These are phyloP conservation scores for Rattus norvegicus DNA, from an alignment of 2,113 vertebrate species.

Conservation along the genomic window DNA sequence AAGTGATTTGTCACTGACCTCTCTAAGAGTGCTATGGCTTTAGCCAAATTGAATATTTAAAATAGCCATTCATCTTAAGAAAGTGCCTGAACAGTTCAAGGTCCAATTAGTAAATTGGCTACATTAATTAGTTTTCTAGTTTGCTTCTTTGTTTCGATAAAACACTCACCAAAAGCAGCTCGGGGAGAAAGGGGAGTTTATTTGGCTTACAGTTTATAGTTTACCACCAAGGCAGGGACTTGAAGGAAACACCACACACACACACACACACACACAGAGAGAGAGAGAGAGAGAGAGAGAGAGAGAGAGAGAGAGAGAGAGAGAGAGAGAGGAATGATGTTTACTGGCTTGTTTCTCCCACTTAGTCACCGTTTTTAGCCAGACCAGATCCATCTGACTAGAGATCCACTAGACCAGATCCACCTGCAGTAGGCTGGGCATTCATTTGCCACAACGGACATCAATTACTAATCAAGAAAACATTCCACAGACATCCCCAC, in stretches of 20 bases:
- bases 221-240: background rate
- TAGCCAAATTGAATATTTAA: conserved; percentile 50
- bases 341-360: background rate
- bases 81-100: conserved; percentile 57
- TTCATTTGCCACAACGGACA: background rate
- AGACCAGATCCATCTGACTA: background rate
- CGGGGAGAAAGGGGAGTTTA: background rate
- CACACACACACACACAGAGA: too few species aligned
- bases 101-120: conserved; percentile 76
- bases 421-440: background rate
- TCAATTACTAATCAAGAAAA: background rate
- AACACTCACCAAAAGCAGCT: background rate
- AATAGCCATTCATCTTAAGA: conserved; percentile 71
- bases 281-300: too few species aligned
- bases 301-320: too few species aligned
- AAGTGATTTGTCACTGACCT: background rate
- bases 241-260: background rate
- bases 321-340: background rate
- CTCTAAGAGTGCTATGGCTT: conserved; percentile 35
- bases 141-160: background rate
- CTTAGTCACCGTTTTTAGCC: background rate
- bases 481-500: background rate
- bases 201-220: background rate
- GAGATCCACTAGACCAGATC: background rate
- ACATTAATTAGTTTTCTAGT: conserved; percentile 70